phyloP scores from a whole-genome alignment of 2,113 vertebrate species.

The Zeus faber region DNA sequence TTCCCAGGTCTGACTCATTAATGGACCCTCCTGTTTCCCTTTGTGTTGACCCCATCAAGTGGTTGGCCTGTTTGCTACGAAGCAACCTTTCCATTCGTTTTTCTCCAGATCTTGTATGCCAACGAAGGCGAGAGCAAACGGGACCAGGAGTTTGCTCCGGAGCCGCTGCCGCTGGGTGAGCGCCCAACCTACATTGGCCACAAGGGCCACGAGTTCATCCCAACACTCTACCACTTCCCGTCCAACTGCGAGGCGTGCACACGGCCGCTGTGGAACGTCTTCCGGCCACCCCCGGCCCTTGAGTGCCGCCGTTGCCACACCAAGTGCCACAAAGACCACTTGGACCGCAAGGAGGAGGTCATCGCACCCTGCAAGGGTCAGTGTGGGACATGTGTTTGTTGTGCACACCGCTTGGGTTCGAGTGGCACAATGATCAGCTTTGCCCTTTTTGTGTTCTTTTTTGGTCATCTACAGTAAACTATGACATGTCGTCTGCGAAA shows the following conservation, averaged over 20 bases:
- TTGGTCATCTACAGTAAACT: slow-evolving; percentile 89
- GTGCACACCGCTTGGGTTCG: no score
- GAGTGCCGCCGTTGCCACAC: slow-evolving; percentile 95
- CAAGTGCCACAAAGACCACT: slow-evolving; percentile 96
- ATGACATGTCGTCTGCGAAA: slow-evolving; percentile 94
- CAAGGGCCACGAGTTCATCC: slow-evolving; percentile 96
- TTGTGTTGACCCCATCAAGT: background rate
- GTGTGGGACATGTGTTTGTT: no score
- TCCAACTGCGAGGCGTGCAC: slow-evolving; percentile 93
- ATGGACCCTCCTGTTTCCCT: background rate
- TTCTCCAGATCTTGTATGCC: slow-evolving; percentile 87
- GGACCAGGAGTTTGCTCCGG: slow-evolving; percentile 83
- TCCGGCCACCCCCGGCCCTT: slow-evolving; percentile 91
- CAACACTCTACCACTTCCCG: slow-evolving; percentile 95
- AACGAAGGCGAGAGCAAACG: slow-evolving; percentile 96
- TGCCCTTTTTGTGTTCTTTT: background rate
- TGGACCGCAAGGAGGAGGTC: slow-evolving; percentile 92
- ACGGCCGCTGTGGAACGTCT: slow-evolving; percentile 92
- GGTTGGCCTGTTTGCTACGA: no score
- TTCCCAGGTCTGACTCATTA: background rate
- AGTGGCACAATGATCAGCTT: no score
- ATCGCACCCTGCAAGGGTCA: slow-evolving; percentile 92
- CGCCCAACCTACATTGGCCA: slow-evolving; percentile 88
- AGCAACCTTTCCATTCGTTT: background rate
- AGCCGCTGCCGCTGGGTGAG: slow-evolving; percentile 74